Conservation (phyloP, 1,140 invertebrate species). For the Calycopis cecrops region DNA sequence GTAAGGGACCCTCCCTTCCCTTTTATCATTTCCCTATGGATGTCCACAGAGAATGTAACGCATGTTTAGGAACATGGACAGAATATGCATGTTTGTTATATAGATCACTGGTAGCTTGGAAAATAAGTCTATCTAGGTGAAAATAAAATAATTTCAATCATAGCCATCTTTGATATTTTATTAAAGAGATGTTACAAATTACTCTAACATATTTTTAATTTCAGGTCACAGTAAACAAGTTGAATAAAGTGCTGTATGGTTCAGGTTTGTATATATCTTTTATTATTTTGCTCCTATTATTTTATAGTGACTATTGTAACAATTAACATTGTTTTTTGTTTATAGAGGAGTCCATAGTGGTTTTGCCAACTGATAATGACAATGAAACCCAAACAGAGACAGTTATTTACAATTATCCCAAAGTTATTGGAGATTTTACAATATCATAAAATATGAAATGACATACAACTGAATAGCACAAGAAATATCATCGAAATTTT, state of each 20-base stretch:
- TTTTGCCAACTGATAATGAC: slow-evolving; percentile 40
- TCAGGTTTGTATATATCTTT: slow-evolving; percentile 48
- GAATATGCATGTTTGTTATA: too few species aligned
- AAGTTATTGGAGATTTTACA: slow-evolving; percentile 47
- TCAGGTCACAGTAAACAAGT: slow-evolving; percentile 62
- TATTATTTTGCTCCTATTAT: neutral
- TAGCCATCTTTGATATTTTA: too few species aligned
- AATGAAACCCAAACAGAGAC: slow-evolving; percentile 43
- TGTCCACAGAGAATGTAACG: too few species aligned
- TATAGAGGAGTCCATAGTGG: slow-evolving; percentile 39
- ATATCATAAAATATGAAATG: slow-evolving; percentile 25
- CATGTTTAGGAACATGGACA: too few species aligned
- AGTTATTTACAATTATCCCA: slow-evolving; percentile 51
- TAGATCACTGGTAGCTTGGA: too few species aligned
- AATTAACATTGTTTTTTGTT: slow-evolving; percentile 16
- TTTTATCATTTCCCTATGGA: too few species aligned
- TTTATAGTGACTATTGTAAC: neutral
- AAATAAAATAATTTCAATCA: too few species aligned
- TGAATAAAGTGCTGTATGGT: slow-evolving; percentile 57
- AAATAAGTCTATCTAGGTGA: too few species aligned
- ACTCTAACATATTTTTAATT: slow-evolving; percentile 13
- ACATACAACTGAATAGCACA: too few species aligned
- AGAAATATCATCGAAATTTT: neutral
- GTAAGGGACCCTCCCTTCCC: too few species aligned
- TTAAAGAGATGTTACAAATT: slow-evolving; percentile 1